A percentile compares a stretch with the other conserved stretches of the same genome.
Evolutionary conservation across 64 coral and sea anemone species (phyloP).

Genomic region (Pachyseris speciosa): DNA sequence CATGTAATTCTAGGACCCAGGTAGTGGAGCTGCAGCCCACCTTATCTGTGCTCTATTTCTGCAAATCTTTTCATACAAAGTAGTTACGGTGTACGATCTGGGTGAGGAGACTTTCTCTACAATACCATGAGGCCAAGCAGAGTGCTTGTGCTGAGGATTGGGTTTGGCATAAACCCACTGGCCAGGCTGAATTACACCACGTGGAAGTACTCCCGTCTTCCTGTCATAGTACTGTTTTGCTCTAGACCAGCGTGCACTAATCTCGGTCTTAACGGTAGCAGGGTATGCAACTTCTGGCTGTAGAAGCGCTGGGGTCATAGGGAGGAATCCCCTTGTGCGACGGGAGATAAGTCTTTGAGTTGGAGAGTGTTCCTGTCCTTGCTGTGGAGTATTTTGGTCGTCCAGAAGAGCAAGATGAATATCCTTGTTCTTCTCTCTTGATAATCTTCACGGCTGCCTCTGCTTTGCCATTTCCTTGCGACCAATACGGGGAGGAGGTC

Average conservation of each 20-base stretch:
- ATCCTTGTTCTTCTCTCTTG: constrained; percentile 26
- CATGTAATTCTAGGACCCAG: constrained; percentile 20
- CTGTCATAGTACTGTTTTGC: constrained; percentile 28
- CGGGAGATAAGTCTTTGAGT: constrained; percentile 5
- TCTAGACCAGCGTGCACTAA: constrained; percentile 3
- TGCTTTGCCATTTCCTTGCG: constrained; percentile 8
- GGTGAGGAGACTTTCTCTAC: constrained; percentile 38
- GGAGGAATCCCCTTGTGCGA: neutral
- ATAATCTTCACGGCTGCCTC: neutral
- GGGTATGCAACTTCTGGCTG: neutral
- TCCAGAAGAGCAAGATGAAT: constrained; percentile 10
- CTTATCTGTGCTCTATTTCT: constrained; percentile 13
- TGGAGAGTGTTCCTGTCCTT: constrained; percentile 37
- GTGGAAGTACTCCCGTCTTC: neutral
- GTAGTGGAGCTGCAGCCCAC: neutral
- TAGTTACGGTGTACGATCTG: constrained; percentile 31
- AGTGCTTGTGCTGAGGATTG: constrained; percentile 41
- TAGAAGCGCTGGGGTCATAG: neutral
- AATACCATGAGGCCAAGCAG: constrained; percentile 15
- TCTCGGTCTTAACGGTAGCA: neutral
- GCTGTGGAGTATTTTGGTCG: neutral
- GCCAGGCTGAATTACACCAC: constrained; percentile 22
- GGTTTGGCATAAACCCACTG: constrained; percentile 39
- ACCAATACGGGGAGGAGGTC: neutral
- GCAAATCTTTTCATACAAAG: neutral